Percentiles rank a stretch among this genome's conserved stretches.
phyloP scores from a whole-genome alignment of 2,113 vertebrate species.

The Elephantulus edwardii region DNA sequence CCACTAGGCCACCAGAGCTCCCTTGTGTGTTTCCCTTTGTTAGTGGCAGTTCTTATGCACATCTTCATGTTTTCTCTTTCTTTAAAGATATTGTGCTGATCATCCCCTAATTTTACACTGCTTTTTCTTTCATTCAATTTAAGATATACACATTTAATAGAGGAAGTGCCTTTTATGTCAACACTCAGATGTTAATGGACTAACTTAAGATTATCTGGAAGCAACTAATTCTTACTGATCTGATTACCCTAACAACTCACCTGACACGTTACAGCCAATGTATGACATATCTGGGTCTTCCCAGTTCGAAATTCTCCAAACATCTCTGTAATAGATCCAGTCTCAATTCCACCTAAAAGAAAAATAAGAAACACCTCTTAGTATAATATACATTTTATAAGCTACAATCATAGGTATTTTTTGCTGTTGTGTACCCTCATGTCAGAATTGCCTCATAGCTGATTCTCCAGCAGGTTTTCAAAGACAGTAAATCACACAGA shows the following conservation, averaged over 20 bases:
- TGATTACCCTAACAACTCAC: constrained; percentile 78
- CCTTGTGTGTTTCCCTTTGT: no score
- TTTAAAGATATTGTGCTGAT: no score
- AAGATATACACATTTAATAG: no score
- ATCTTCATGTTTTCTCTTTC: no score
- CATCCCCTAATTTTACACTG: no score
- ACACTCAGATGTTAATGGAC: not conserved
- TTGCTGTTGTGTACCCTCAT: no score
- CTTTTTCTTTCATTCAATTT: no score
- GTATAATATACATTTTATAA: constrained; percentile 6
- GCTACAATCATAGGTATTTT: not conserved
- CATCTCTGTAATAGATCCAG: constrained; percentile 98
- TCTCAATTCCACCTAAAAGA: constrained; percentile 94
- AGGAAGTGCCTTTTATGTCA: constrained; percentile 3
- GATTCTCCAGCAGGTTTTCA: no score
- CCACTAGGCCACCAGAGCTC: no score
- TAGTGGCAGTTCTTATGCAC: no score
- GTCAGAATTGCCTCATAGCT: no score
- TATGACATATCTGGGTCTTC: constrained; percentile 98
- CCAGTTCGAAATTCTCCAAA: constrained; percentile 98
- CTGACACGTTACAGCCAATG: constrained; percentile 96
- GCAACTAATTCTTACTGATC: not conserved
- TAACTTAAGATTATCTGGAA: not conserved
- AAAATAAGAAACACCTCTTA: constrained; percentile 35
- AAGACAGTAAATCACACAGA: no score